Conservation (phyloP, 2,888 invertebrate species). For the Thereva nobilitata region DNA sequence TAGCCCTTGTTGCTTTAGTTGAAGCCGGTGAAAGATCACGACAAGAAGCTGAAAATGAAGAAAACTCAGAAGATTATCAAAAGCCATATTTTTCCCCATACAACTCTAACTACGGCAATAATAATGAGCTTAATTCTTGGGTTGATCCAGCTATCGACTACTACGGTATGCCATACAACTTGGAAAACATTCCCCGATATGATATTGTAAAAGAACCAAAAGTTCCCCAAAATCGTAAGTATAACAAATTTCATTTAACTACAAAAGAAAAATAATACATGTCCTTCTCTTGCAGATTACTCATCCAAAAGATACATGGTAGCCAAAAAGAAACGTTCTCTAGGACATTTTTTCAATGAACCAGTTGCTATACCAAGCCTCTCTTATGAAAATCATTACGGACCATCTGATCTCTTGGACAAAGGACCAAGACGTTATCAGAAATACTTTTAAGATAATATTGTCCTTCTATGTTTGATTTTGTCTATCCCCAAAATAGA, state of each 20-base stretch:
- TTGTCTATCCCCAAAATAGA: neutral
- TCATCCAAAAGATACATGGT: slow-evolving; percentile 56
- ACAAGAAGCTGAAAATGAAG: slow-evolving; percentile 47
- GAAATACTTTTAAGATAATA: slow-evolving; percentile 23
- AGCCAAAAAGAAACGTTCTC: slow-evolving; percentile 56
- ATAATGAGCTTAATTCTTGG: slow-evolving; percentile 49
- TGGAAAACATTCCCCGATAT: slow-evolving; percentile 53
- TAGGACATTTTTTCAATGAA: slow-evolving; percentile 50
- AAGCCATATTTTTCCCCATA: slow-evolving; percentile 30
- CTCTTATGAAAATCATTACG: slow-evolving; percentile 15
- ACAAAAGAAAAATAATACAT: neutral
- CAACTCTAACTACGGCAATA: slow-evolving; percentile 42
- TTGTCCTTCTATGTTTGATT: neutral
- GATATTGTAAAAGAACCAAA: slow-evolving; percentile 52
- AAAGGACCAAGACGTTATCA: slow-evolving; percentile 32
- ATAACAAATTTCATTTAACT: neutral
- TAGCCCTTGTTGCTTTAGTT: slow-evolving; percentile 56
- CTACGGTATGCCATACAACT: slow-evolving; percentile 53
- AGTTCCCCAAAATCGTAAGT: slow-evolving; percentile 53
- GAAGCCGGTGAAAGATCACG: slow-evolving; percentile 57
- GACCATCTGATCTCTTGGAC: slow-evolving; percentile 10
- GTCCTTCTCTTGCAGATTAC: slow-evolving; percentile 46
- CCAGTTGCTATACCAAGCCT: slow-evolving; percentile 44
- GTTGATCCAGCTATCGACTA: slow-evolving; percentile 52
- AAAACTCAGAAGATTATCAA: slow-evolving; percentile 29